A percentile compares a stretch with the other conserved stretches of the same genome.
phyloP scores from a whole-genome alignment of 1,140 invertebrate species.

The Drosophila biarmipes region DNA sequence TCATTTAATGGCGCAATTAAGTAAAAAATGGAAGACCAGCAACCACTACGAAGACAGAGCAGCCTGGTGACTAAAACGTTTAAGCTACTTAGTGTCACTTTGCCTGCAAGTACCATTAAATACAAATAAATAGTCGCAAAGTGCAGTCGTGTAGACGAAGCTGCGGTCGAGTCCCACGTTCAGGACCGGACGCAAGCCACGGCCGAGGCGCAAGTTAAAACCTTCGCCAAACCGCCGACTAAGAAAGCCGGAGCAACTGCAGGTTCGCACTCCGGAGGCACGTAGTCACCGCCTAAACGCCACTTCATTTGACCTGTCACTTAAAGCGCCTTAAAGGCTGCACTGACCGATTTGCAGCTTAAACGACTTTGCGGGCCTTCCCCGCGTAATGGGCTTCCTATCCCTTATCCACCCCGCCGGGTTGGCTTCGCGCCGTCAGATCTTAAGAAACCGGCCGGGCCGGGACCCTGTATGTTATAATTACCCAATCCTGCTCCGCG shows the following conservation, averaged over 20 bases:
- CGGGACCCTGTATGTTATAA: slow-evolving; percentile 46
- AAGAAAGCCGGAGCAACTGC: not conserved
- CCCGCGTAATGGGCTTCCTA: slow-evolving; percentile 50
- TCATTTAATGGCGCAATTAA: slow-evolving; percentile 79
- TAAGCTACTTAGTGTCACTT: slow-evolving; percentile 77
- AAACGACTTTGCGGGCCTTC: slow-evolving; percentile 11
- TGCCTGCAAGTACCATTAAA: slow-evolving; percentile 51
- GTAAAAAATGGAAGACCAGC: slow-evolving; percentile 57
- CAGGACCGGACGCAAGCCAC: not conserved
- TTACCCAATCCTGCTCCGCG: slow-evolving; percentile 45
- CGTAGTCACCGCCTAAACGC: slow-evolving; percentile 29
- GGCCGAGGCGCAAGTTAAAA: not conserved
- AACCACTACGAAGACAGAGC: not conserved
- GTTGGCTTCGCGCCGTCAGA: slow-evolving; percentile 8
- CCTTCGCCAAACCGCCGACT: not conserved
- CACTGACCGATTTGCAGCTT: slow-evolving; percentile 11
- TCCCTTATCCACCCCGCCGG: slow-evolving; percentile 45
- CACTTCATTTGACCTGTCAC: slow-evolving; percentile 32
- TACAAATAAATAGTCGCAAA: slow-evolving; percentile 73
- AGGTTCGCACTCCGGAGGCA: slow-evolving; percentile 49
- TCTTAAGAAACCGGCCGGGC: slow-evolving; percentile 31
- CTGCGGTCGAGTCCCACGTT: slow-evolving; percentile 21
- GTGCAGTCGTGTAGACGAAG: slow-evolving; percentile 47
- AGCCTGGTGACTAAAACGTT: slow-evolving; percentile 52
- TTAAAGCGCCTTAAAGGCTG: slow-evolving; percentile 55